phyloP scores from a whole-genome alignment of 2,113 vertebrate genomes.

The Parotia lawesii region DNA sequence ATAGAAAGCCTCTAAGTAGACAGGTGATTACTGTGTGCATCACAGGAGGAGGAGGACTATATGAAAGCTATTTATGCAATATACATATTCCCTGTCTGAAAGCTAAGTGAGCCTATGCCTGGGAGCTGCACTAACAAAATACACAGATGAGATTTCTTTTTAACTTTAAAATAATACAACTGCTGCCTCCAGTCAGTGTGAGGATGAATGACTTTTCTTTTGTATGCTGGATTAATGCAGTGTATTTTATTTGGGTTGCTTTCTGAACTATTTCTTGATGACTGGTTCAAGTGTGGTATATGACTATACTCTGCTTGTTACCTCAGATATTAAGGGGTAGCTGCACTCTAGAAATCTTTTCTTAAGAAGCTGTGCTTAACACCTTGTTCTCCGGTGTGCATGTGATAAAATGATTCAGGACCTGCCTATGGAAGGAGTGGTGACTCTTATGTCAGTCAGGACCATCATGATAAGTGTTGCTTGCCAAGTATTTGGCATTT shows the following conservation, averaged over 20 bases:
- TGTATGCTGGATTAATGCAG: neutral
- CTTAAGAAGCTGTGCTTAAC: neutral
- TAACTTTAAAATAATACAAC: conserved; percentile 8
- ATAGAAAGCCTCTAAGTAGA: conserved; percentile 22
- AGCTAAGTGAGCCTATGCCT: conserved; percentile 39
- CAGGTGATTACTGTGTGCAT: conserved; percentile 12
- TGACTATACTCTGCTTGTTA: neutral
- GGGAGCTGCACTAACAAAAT: conserved; percentile 37
- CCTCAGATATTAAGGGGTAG: neutral
- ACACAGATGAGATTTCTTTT: conserved; percentile 37
- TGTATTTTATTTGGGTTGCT: neutral
- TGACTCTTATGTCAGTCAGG: neutral
- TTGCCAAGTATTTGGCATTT: neutral
- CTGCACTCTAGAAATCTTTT: neutral
- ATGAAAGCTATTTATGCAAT: conserved; percentile 37
- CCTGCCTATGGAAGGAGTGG: neutral
- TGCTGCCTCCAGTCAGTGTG: conserved; percentile 12
- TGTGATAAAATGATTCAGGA: neutral
- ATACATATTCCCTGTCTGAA: conserved; percentile 41
- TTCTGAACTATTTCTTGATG: neutral
- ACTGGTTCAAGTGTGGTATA: neutral
- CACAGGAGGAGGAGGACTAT: neutral
- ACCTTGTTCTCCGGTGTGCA: neutral
- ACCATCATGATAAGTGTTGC: neutral
- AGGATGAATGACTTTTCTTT: neutral